Base-by-base conservation (phyloP, 2,888 invertebrate genomes). In the Agrilus biguttatus region DNA sequence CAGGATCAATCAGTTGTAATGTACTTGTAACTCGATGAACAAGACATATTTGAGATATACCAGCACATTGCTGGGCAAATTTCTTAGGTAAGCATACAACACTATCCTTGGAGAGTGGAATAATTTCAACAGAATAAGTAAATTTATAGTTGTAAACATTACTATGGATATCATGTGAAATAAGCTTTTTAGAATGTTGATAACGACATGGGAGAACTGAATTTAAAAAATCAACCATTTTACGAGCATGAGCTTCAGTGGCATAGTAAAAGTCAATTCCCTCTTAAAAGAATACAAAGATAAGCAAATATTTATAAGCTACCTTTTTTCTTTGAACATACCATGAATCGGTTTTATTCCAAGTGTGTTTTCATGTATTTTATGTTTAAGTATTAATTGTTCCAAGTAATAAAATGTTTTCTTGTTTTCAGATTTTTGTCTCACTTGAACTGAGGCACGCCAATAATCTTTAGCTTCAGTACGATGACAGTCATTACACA, bases 391-490 rank as follows among this genome's bases (percentile, higher is more conserved):
- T 58, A 99, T 90, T 48, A 97, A 66, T 63, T 99, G 98, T 62
- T 99, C 98, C 57, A 99, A 71, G 61, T 96, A 98, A 63, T 84
- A 97, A 58, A 99, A 87, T 0, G 97, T 97, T 66, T 96, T 97
- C 61, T 93, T 91, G 65, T 96, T 97, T 52, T 85, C 84, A 0
- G 88, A 79, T 45, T 83, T 77, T 58, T 90, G 90, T 28, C 91
- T 71, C 6, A 91, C 81, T 78, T 97, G 84, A 42, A 89, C 86
- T 63, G 89, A 56, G 35, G 96, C 91, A 56, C 87, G 83, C 98
- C 98, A 98, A 61, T 80, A 98, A 67, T 98, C 87, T 63, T 99
- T 93, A 0, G 97, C 97, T 66, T 99, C 97, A 0, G 84, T 79
- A 13, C 95, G 78, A 64, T 97, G 96, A 63, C 98, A 99, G 45